These are phyloP conservation scores for Rhizoglyphus robini DNA, from an alignment of 1,140 invertebrate genomes.

Conservation along the genomic window DNA sequence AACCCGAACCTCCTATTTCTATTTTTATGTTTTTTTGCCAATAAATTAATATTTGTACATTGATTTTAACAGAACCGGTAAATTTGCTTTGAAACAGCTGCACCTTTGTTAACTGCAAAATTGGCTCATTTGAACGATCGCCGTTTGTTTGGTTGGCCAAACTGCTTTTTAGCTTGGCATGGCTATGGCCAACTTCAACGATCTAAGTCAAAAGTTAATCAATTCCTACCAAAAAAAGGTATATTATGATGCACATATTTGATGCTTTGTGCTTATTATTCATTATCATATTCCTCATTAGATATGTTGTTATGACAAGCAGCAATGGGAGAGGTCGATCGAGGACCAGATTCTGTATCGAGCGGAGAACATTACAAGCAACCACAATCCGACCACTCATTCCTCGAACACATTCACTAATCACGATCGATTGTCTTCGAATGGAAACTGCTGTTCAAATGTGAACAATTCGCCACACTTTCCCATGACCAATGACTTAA, in stretches of 20 bases:
- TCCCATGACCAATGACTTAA: slow-evolving; percentile 67
- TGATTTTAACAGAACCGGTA: too few species aligned
- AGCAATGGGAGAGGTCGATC: slow-evolving; percentile 86
- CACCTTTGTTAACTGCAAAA: too few species aligned
- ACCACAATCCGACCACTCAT: background rate
- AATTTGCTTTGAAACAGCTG: background rate
- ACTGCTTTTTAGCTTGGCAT: background rate
- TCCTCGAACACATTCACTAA: background rate
- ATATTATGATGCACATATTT: background rate
- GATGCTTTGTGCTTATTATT: background rate
- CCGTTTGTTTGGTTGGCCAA: background rate
- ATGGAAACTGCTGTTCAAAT: too few species aligned
- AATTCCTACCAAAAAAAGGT: slow-evolving; percentile 13
- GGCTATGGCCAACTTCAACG: background rate
- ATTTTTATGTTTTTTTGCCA: too few species aligned
- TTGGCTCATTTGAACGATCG: background rate
- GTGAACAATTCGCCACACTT: slow-evolving; percentile 28
- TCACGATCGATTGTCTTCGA: background rate
- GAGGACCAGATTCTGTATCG: slow-evolving; percentile 69
- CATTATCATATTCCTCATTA: slow-evolving; percentile 31
- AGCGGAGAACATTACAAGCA: slow-evolving; percentile 37
- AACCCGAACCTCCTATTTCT: too few species aligned
- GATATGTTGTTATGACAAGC: slow-evolving; percentile 89
- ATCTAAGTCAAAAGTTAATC: background rate
- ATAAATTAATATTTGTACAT: too few species aligned